Evolutionary conservation across 2,888 invertebrate species (phyloP).

Genomic region (Conus canariensis): DNA sequence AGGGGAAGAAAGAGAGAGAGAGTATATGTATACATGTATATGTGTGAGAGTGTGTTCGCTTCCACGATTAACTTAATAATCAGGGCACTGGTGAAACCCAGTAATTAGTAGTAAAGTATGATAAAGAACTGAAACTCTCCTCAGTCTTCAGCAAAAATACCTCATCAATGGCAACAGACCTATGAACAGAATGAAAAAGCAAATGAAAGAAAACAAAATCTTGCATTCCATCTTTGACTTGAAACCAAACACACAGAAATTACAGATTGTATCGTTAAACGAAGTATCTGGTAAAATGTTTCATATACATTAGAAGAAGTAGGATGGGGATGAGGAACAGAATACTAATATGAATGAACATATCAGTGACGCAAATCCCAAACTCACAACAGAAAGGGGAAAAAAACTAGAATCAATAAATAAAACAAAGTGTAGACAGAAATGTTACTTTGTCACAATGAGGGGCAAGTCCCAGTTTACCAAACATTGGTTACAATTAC

Average conservation of each 20-base stretch:
- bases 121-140: no score
- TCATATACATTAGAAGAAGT: background rate
- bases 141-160: background rate
- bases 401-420: background rate
- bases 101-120: no score
- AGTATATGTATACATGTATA: slow-evolving; percentile 19
- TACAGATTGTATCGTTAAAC: background rate
- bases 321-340: background rate
- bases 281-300: background rate
- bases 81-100: background rate
- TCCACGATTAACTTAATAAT: background rate
- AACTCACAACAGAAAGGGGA: background rate
- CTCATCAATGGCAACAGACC: background rate
- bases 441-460: background rate
- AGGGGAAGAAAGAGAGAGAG: background rate
- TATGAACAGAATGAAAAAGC: background rate
- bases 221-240: background rate
- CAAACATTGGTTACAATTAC: background rate
- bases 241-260: background rate
- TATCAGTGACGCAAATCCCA: background rate
- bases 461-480: background rate
- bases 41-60: background rate
- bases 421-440: background rate
- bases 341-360: background rate
- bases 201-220: no score